Conservation (phyloP, 2,113 vertebrate species). For the Gobiocypris rarus region DNA sequence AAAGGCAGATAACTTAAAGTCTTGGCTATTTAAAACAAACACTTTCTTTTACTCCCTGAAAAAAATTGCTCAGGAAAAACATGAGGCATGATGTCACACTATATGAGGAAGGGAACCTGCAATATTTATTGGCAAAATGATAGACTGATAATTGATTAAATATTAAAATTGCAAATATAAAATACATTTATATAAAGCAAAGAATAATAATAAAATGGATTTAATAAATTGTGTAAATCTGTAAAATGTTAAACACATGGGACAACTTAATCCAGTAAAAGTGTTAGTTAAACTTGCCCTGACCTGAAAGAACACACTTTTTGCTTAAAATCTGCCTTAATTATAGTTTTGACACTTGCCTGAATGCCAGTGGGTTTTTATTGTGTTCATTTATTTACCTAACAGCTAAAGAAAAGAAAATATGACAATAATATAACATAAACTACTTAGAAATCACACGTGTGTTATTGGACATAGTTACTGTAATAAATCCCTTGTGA, state of each 20-base stretch:
- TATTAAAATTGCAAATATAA: not conserved
- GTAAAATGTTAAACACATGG: not conserved
- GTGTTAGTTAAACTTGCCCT: too few relatives aligned
- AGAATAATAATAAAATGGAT: not conserved
- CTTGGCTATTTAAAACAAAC: too few relatives aligned
- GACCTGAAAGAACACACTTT: not conserved
- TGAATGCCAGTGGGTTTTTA: not conserved
- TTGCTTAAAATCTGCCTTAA: not conserved
- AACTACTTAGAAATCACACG: not conserved
- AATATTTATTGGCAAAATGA: not conserved
- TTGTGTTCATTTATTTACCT: not conserved
- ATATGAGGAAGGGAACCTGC: not conserved
- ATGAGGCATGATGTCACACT: not conserved
- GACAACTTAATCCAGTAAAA: not conserved
- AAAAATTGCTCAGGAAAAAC: too few relatives aligned
- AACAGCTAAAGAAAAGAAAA: not conserved
- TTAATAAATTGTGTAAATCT: not conserved
- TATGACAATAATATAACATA: not conserved
- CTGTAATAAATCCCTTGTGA: not conserved
- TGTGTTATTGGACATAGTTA: not conserved
- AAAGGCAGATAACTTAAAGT: not conserved
- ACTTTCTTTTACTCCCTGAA: too few relatives aligned
- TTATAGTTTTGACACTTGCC: not conserved
- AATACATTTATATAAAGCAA: not conserved
- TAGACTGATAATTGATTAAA: not conserved